Evolutionary conservation across 2,797 vertebrate genomes (phyloP), one percentile per base, ranked within the genome.

Genomic region (Lophotriccus pileatus): DNA sequence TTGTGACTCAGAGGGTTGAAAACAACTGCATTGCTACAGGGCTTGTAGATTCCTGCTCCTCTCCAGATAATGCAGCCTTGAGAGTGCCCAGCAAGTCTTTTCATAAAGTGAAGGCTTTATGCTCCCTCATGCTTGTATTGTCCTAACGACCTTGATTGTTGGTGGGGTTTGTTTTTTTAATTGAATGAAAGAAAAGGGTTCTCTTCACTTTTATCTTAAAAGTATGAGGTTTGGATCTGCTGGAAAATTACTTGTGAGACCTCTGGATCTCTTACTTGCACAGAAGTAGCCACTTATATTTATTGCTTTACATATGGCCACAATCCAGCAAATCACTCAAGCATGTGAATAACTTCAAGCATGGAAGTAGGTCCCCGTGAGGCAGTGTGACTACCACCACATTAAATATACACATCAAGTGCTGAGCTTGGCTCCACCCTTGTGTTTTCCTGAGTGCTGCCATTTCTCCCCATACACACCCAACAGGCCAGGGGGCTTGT

Each of bases 221-320:
- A 46, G 58, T 34, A 32, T 4, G 3, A 81, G 27, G 30, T 88
- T 85, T 73, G 80, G 55, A 95, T 96, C 82, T 90, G 50, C 79
- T 94, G 82, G 79, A 95, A 94, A 93, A 96, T 90, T 78, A 81
- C 91, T 91, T 76, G 76, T 30, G 59, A 94, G 89, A 93, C 80
- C 73, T 91, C 84, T 76, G 74, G 63, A 74, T 87, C 80, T 92
- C 76, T 72, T 95, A 78, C 86, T 96, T 91, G 69, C 85, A 82
- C 89, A 93, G 87, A 95, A 95, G 92, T 96, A 95, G 92, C 89
- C 94, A 92, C 91, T 96, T 95, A 81, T 63, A 89, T 95, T 97
- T 95, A 95, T 96, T 96, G 92, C 87, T 94, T 94, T 97, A 91
- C 91, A 88, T 95, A 91, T 94, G 94, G 92, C 89, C 55, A 44